A percentile compares a stretch with the other conserved stretches of the same genome.
phyloP scores from a whole-genome alignment of 1,140 invertebrate genomes.

The Calliphora vicina region DNA sequence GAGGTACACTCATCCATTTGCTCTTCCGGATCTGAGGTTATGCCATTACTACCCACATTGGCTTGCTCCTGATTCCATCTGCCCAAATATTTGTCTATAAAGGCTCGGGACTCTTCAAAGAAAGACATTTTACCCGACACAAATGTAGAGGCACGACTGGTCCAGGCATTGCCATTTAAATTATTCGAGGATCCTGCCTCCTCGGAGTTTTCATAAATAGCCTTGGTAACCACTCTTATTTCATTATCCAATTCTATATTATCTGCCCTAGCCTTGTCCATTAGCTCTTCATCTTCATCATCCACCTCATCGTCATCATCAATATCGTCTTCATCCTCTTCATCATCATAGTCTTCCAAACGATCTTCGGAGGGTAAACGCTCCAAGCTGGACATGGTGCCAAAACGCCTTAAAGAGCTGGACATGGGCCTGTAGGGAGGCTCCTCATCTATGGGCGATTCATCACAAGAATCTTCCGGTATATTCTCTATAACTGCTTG shows the following conservation, averaged over 20 bases:
- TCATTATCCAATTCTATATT: slow-evolving; percentile 36
- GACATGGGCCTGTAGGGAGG: slow-evolving; percentile 67
- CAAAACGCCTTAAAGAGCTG: slow-evolving; percentile 68
- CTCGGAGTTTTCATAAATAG: slow-evolving; percentile 35
- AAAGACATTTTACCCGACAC: slow-evolving; percentile 84
- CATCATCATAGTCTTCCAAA: slow-evolving; percentile 40
- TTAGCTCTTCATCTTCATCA: slow-evolving; percentile 51
- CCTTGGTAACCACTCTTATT: slow-evolving; percentile 40
- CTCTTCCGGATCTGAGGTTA: slow-evolving; percentile 65
- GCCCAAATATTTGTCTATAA: slow-evolving; percentile 62
- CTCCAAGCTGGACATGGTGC: slow-evolving; percentile 82
- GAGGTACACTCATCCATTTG: slow-evolving; percentile 73
- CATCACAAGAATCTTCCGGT: slow-evolving; percentile 66
- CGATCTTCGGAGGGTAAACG: slow-evolving; percentile 66
- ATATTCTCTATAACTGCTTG: slow-evolving; percentile 60
- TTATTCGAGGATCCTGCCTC: slow-evolving; percentile 40
- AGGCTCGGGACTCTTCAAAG: slow-evolving; percentile 69
- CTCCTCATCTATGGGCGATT: slow-evolving; percentile 67
- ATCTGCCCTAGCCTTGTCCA: slow-evolving; percentile 37
- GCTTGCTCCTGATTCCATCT: slow-evolving; percentile 59
- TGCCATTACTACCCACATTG: slow-evolving; percentile 38
- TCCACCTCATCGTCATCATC: slow-evolving; percentile 60
- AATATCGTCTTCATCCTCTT: slow-evolving; percentile 59
- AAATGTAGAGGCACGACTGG: slow-evolving; percentile 77
- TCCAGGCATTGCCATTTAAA: slow-evolving; percentile 72